Conservation (phyloP, 2,888 invertebrate species). For the Andrena minutula region DNA sequence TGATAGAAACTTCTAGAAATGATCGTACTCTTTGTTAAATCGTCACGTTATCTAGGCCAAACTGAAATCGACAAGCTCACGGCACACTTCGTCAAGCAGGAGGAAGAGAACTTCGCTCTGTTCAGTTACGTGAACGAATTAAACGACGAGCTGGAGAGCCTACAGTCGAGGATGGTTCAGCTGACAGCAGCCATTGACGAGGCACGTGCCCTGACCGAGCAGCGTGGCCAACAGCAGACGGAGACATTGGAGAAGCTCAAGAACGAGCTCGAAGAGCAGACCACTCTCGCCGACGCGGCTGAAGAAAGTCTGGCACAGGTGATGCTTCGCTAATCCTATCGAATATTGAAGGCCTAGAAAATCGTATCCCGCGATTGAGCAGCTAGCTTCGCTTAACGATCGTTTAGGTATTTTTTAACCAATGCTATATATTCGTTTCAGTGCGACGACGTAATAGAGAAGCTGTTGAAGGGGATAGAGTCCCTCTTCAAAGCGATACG, state of each 20-base stretch:
- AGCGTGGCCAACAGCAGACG: constrained; percentile 87
- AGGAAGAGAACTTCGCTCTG: constrained; percentile 96
- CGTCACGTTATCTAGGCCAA: constrained; percentile 84
- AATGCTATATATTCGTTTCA: constrained; percentile 59
- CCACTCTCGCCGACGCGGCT: constrained; percentile 79
- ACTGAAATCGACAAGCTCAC: constrained; percentile 89
- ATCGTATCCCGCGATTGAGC: not conserved
- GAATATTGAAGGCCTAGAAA: constrained; percentile 23
- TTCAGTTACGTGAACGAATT: constrained; percentile 96
- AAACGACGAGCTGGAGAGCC: constrained; percentile 92
- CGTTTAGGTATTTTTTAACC: not conserved
- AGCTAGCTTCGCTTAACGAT: not conserved
- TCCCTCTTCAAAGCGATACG: constrained; percentile 87
- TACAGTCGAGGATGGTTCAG: constrained; percentile 89
- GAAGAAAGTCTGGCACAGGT: constrained; percentile 84
- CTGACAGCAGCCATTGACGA: constrained; percentile 89
- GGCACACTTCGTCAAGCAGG: constrained; percentile 92
- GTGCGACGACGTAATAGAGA: constrained; percentile 81
- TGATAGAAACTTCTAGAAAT: not conserved
- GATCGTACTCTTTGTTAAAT: not conserved
- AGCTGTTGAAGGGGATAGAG: constrained; percentile 85
- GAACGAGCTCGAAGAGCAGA: constrained; percentile 86
- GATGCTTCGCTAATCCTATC: constrained; percentile 13
- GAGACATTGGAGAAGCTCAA: constrained; percentile 87
- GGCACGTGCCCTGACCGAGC: constrained; percentile 87